Percentiles rank a stretch among this genome's conserved stretches.
Evolutionary conservation across 53 echinoderm and acorn worm genomes (phyloP).

Genomic region (Zoroaster sp.): DNA sequence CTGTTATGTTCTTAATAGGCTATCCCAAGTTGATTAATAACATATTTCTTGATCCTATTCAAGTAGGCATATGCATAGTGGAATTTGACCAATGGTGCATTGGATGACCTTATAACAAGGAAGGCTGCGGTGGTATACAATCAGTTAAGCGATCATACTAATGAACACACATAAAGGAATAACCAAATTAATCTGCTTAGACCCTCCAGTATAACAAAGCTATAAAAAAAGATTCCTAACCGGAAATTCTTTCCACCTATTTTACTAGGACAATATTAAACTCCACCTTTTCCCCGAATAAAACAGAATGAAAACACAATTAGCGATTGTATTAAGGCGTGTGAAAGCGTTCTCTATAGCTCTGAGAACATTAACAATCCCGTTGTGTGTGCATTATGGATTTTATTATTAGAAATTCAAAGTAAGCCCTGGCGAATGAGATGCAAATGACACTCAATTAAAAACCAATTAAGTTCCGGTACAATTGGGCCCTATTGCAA

Average conservation of each 20-base stretch:
- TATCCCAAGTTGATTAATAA: too few relatives aligned
- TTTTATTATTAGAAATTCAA: background rate
- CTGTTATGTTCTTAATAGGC: too few relatives aligned
- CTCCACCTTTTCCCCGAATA: background rate
- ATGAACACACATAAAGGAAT: too few relatives aligned
- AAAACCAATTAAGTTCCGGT: slow-evolving; percentile 46
- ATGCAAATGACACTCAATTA: slow-evolving; percentile 47
- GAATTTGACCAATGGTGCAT: too few relatives aligned
- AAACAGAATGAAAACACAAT: slow-evolving; percentile 2
- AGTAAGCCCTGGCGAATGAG: background rate
- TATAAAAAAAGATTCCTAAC: background rate
- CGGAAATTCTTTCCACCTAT: slow-evolving; percentile 18
- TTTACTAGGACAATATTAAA: background rate
- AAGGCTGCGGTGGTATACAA: background rate
- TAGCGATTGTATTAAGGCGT: background rate
- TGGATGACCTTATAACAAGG: too few relatives aligned
- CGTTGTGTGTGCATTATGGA: background rate
- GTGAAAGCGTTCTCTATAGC: background rate
- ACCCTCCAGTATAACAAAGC: background rate
- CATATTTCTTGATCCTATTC: too few relatives aligned
- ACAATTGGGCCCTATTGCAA: slow-evolving; percentile 49
- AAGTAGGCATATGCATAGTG: too few relatives aligned
- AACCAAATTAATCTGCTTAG: too few relatives aligned
- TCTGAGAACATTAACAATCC: background rate
- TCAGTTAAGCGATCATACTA: background rate